Percentiles rank a stretch among this genome's conserved stretches.
These are phyloP conservation scores for Gymnarchus niloticus DNA, from an alignment of 2,113 vertebrate genomes.

Conservation along the genomic window DNA sequence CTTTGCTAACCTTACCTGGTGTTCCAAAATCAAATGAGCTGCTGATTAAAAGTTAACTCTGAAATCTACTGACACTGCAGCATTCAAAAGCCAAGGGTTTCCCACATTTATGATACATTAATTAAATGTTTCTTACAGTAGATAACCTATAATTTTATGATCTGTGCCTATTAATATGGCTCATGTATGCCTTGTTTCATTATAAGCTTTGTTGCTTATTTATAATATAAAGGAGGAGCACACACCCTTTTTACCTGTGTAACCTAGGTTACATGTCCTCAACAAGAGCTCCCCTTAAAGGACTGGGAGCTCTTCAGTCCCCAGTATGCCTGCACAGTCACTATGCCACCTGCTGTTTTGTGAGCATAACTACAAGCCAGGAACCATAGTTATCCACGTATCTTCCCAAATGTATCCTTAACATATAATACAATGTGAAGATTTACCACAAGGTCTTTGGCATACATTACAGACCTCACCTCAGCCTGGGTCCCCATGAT, in stretches of 20 bases:
- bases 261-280: background rate
- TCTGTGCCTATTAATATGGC: background rate
- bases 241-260: too few relatives aligned
- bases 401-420: background rate
- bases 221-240: too few relatives aligned
- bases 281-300: background rate
- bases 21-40: background rate
- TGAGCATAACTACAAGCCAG: background rate
- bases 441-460: background rate
- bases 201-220: too few relatives aligned
- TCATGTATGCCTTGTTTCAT: too few relatives aligned
- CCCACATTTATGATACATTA: background rate
- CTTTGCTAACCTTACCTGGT: background rate
- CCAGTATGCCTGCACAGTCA: background rate
- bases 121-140: background rate
- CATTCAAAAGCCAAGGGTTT: background rate
- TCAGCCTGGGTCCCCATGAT: background rate
- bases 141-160: background rate
- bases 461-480: background rate
- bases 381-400: background rate
- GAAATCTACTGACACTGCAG: background rate
- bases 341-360: background rate
- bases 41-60: background rate
- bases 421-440: background rate
- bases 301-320: background rate